A percentile compares a stretch with the other conserved stretches of the same genome.
Evolutionary conservation across 2,797 vertebrate species (phyloP).

Genomic region (Lates japonicus): DNA sequence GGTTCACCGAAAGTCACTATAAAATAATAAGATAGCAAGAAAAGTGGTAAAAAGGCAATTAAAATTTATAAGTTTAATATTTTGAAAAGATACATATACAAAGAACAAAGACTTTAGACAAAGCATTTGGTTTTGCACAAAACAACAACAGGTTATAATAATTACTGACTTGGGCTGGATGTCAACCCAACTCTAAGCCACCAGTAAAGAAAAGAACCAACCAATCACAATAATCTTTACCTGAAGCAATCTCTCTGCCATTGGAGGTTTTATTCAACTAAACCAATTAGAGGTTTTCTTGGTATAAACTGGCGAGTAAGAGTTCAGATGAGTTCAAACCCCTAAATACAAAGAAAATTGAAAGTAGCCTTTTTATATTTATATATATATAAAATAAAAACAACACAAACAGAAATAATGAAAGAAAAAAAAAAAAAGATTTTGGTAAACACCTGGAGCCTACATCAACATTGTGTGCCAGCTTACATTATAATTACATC

Average conservation of each 20-base stretch:
- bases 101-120: conserved; percentile 97
- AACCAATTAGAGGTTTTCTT: conserved; percentile 65
- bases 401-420: conserved; percentile 82
- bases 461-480: conserved; percentile 81
- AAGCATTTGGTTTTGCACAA: conserved; percentile 95
- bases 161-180: conserved; percentile 81
- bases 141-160: conserved; percentile 85
- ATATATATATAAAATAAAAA: conserved; percentile 64
- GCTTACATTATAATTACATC: conserved; percentile 85
- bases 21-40: conserved; percentile 9
- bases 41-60: conserved; percentile 86
- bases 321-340: conserved; percentile 80
- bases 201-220: conserved; percentile 75
- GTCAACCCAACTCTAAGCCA: conserved; percentile 80
- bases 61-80: conserved; percentile 99
- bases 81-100: conserved; percentile 99
- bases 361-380: conserved; percentile 80
- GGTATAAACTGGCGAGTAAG: conserved; percentile 76
- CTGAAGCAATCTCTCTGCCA: conserved; percentile 73
- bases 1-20: not conserved
- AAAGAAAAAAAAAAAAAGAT: conserved; percentile 83
- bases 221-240: conserved; percentile 63
- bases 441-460: conserved; percentile 92
- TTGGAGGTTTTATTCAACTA: conserved; percentile 62
- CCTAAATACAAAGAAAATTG: conserved; percentile 86